A percentile compares a stretch with the other conserved stretches of the same genome.
Evolutionary conservation across 1,140 invertebrate species (phyloP).

Genomic region (Mactra quadrangularis): DNA sequence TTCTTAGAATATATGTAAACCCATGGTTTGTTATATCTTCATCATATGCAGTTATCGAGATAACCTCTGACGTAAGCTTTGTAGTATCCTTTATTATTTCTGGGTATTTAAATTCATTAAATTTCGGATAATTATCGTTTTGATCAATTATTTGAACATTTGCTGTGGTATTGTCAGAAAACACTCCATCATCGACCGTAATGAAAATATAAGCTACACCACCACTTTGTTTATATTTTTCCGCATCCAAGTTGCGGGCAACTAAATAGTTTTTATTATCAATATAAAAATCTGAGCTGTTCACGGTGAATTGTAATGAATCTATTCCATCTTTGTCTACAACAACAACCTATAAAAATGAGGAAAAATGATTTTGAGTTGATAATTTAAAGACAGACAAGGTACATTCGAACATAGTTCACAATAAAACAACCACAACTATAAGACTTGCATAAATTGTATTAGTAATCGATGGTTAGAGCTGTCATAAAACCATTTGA

Average conservation of each 20-base stretch:
- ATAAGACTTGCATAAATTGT: too few relatives aligned
- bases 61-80: neutral
- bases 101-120: neutral
- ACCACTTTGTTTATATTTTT: neutral
- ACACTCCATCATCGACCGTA: slow-evolving; percentile 16
- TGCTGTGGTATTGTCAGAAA: neutral
- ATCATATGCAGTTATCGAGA: neutral
- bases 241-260: neutral
- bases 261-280: neutral
- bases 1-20: slow-evolving; percentile 7
- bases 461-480: too few relatives aligned
- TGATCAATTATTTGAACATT: slow-evolving; percentile 13
- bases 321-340: slow-evolving; percentile 3
- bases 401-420: too few relatives aligned
- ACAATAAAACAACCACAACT: too few relatives aligned
- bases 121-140: slow-evolving; percentile 13
- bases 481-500: too few relatives aligned
- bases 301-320: neutral
- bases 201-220: neutral
- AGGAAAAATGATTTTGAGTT: too few relatives aligned
- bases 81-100: slow-evolving; percentile 20
- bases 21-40: slow-evolving; percentile 19
- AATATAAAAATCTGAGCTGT: neutral
- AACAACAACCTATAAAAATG: slow-evolving; percentile 15
- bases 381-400: too few relatives aligned